Base-by-base conservation (phyloP, 2,113 vertebrate genomes). In the Centropristis striata region DNA sequence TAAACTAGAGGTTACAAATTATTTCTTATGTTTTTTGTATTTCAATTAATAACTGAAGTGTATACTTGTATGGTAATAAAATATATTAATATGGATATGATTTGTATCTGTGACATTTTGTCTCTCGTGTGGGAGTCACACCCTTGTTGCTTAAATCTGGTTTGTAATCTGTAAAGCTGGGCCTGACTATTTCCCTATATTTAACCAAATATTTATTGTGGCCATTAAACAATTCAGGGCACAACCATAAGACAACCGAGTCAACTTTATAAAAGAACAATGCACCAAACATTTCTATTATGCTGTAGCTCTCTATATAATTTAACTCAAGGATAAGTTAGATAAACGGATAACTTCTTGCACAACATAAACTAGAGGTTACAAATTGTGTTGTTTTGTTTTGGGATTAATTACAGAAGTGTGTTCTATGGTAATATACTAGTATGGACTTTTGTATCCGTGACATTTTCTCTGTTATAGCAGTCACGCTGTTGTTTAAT, bases 51-150 rank as follows among this genome's bases (percentile, higher is more conserved):
- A 13, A 58, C 2, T 71, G 50, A 82, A 42, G 50, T 80, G 53
- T 74, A 53, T 50, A 60, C 39, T 75, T 11, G 42, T 71, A 70
- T 71, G 67, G n/a, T 46, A 86, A 75, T 86, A 83, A 88, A 90
- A 67, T 75, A 47, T 80, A 53, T 83, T n/a, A 63, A 54, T 71
- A 57, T 58, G 51, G 25, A 75, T 8, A 23, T 9, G 18, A 41
- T 5, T 42, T 7, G 0, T 54, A 2, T 12, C 1, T 8, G 21
- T 60, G 21, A 37, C 2, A n/a, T 5, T n/a, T n/a, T n/a, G n/a
- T 21, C 55, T 21, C 6, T 47, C 46, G 36, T 36, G 28, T n/a
- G 10, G 68, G 42, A 16, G 0, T 12, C 20, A 21, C n/a, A n/a
- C 63, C n/a, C 15, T 18, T 25, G 1, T 23, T 18, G 23, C 2